These are phyloP conservation scores for Drosophila mimica DNA, from an alignment of 2,888 invertebrate genomes.

Conservation along the genomic window DNA sequence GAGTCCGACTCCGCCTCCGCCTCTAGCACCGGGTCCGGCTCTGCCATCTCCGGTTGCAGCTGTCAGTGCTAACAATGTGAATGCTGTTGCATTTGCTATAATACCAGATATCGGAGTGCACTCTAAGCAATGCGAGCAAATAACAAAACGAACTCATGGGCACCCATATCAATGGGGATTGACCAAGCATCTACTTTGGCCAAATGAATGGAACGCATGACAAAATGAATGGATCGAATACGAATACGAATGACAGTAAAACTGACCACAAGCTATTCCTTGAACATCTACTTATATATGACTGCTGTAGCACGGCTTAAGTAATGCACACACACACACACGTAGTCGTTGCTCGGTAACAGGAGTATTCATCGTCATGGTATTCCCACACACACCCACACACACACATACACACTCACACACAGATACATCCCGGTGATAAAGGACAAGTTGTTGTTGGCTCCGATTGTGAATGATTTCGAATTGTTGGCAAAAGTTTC, in stretches of 20 bases:
- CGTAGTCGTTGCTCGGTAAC: slow-evolving; percentile 6
- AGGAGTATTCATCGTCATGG: slow-evolving; percentile 39
- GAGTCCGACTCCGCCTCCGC: slow-evolving; percentile 1
- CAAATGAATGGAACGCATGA: slow-evolving; percentile 59
- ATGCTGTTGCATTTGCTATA: slow-evolving; percentile 70
- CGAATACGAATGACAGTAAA: slow-evolving; percentile 8
- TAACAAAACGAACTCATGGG: slow-evolving; percentile 23
- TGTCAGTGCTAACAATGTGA: slow-evolving; percentile 34
- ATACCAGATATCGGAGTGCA: slow-evolving; percentile 26
- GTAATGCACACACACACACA: slow-evolving; percentile 2
- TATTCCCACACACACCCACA: slow-evolving; percentile 6
- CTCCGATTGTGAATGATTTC: slow-evolving; percentile 49
- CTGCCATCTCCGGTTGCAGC: slow-evolving; percentile 6
- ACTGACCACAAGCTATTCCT: slow-evolving; percentile 44
- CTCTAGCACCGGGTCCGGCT: background rate
- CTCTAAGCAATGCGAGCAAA: slow-evolving; percentile 46
- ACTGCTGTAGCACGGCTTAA: slow-evolving; percentile 8
- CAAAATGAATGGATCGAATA: slow-evolving; percentile 65
- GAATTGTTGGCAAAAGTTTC: slow-evolving; percentile 67
- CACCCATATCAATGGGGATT: slow-evolving; percentile 33
- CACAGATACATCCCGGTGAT: slow-evolving; percentile 42
- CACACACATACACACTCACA: slow-evolving; percentile 13
- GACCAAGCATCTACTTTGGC: slow-evolving; percentile 68
- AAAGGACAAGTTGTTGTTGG: slow-evolving; percentile 42
- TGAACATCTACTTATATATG: slow-evolving; percentile 25